These are phyloP conservation scores for Sebastes hopkinsi DNA, from an alignment of 2,797 vertebrate species.

Conservation along the genomic window DNA sequence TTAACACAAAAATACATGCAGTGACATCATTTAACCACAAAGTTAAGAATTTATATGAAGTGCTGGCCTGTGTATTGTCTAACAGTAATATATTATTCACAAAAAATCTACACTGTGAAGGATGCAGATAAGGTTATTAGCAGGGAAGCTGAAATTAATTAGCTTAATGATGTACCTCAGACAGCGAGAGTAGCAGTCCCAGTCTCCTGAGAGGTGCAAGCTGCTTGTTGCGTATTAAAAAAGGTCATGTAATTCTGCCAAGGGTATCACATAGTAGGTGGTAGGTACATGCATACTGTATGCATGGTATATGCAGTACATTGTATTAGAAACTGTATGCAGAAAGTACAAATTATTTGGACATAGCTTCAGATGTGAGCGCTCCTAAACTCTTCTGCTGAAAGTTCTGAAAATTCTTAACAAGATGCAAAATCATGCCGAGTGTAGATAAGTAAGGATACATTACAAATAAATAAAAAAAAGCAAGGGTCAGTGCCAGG, in stretches of 20 bases:
- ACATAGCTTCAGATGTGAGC: not conserved
- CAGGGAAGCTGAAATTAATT: conserved; percentile 16
- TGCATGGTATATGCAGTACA: not conserved
- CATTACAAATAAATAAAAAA: not conserved
- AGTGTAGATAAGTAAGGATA: not conserved
- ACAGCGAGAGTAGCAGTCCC: not conserved
- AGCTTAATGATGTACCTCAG: conserved; percentile 3
- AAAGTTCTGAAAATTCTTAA: not conserved
- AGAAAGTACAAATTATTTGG: not conserved
- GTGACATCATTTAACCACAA: not conserved
- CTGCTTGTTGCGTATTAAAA: not conserved
- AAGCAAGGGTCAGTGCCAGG: not conserved
- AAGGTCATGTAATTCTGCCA: conserved; percentile 2
- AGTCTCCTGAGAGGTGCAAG: conserved; percentile 2
- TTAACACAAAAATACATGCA: not conserved
- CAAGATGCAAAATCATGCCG: not conserved
- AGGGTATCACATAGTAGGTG: not conserved
- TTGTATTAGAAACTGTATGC: not conserved
- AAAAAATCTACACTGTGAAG: not conserved
- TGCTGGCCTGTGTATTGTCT: not conserved
- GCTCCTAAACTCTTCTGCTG: not conserved
- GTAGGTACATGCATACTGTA: not conserved
- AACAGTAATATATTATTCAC: not conserved
- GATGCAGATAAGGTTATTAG: not conserved
- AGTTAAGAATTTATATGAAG: not conserved